Conservation (phyloP, 2,797 vertebrate genomes). For the Lacerta agilis region DNA sequence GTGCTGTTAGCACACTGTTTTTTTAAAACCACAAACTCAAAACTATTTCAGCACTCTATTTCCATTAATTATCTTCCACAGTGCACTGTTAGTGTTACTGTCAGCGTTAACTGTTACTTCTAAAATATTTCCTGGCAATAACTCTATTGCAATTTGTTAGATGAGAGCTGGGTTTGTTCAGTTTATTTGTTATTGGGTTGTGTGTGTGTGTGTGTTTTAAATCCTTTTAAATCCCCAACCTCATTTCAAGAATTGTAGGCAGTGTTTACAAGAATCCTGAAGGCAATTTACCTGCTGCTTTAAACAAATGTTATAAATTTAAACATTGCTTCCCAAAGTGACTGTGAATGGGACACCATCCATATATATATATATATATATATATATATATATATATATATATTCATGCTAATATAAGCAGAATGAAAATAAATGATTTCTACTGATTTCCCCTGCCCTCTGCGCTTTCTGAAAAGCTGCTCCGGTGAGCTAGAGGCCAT, state of each 20-base stretch:
- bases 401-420: too few species aligned
- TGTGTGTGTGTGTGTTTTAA: too few species aligned
- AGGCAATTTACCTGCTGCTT: not conserved
- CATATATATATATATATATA: too few species aligned
- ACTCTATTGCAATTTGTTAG: conserved; percentile 11
- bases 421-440: not conserved
- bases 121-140: conserved; percentile 34
- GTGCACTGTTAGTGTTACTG: conserved; percentile 25
- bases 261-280: not conserved
- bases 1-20: not conserved
- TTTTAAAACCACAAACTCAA: conserved; percentile 7
- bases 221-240: not conserved
- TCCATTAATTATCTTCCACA: conserved; percentile 30
- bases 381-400: too few species aligned
- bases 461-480: not conserved
- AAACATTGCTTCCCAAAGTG: not conserved
- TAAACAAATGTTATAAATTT: not conserved
- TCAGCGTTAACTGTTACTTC: conserved; percentile 33
- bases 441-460: not conserved
- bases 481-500: not conserved
- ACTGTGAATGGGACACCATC: not conserved
- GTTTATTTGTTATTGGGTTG: not conserved
- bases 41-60: conserved; percentile 35
- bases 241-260: conserved; percentile 11
- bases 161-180: not conserved